phyloP scores from a whole-genome alignment of 2,888 invertebrate genomes.

The Hirudinaria manillensis region DNA sequence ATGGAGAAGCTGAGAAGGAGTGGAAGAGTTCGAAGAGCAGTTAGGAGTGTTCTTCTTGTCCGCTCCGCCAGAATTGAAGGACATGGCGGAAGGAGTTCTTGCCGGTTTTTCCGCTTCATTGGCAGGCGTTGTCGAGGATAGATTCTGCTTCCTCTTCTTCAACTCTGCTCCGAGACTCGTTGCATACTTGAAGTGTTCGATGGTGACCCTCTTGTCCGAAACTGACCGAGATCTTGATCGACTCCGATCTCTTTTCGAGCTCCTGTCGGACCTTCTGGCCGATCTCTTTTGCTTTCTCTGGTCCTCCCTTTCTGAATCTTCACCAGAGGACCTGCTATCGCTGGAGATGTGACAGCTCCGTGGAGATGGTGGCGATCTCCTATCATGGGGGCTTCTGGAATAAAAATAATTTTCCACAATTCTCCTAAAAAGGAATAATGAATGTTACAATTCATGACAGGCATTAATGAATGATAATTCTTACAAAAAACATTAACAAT shows the following conservation, averaged over 20 bases:
- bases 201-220: not conserved
- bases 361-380: not conserved
- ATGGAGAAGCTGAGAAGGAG: not conserved
- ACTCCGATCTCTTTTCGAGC: too few species aligned
- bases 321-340: too few species aligned
- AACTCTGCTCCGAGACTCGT: conserved; percentile 25
- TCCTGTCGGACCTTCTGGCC: too few species aligned
- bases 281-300: too few species aligned
- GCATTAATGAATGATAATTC: not conserved
- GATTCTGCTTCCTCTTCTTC: conserved; percentile 14
- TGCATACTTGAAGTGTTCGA: conserved; percentile 22
- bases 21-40: not conserved
- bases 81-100: not conserved
- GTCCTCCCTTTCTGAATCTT: too few species aligned
- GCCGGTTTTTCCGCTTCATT: not conserved
- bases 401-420: too few species aligned
- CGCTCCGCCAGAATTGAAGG: not conserved
- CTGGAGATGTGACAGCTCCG: not conserved
- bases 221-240: too few species aligned
- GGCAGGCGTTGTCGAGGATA: too few species aligned
- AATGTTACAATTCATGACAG: not conserved
- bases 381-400: not conserved
- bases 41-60: not conserved
- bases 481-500: too few species aligned
- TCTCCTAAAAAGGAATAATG: not conserved